Evolutionary conservation across 2,888 invertebrate species (phyloP).

Genomic region (Bombylius major): DNA sequence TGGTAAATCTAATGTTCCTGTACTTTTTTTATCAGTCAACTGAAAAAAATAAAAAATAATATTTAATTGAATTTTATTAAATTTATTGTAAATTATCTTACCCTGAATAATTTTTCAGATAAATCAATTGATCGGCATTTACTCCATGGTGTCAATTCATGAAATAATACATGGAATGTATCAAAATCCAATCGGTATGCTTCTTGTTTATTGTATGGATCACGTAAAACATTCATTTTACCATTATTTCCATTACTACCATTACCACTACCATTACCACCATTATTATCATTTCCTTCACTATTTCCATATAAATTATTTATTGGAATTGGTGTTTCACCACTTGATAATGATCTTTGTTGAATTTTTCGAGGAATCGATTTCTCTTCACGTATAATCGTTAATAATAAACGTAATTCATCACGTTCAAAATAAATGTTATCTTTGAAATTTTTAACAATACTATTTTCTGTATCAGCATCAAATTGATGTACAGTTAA

Average conservation of each 20-base stretch:
- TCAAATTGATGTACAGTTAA: conserved; percentile 87
- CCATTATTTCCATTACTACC: conserved; percentile 54
- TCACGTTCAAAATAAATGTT: conserved; percentile 39
- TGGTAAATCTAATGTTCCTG: conserved; percentile 77
- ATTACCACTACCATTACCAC: conserved; percentile 37
- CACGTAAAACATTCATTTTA: conserved; percentile 55
- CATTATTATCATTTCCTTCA: conserved; percentile 45
- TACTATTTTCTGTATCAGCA: conserved; percentile 76
- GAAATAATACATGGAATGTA: conserved; percentile 76
- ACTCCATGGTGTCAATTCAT: conserved; percentile 85
- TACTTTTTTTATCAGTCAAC: conserved; percentile 79
- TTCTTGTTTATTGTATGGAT: conserved; percentile 72
- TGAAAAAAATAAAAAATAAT: conserved; percentile 29
- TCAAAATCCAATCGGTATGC: conserved; percentile 79
- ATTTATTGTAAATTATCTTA: conserved; percentile 34
- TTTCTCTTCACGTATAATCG: conserved; percentile 34
- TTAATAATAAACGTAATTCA: conserved; percentile 29
- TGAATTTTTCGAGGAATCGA: conserved; percentile 28
- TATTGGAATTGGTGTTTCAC: conserved; percentile 12
- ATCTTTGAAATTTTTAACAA: conserved; percentile 68
- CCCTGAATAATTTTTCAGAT: conserved; percentile 80
- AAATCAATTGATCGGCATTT: conserved; percentile 70
- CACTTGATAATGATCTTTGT: conserved; percentile 18
- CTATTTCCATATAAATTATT: background rate
- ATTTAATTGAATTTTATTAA: background rate